A percentile compares a stretch with the other conserved stretches of the same genome.
Conservation (phyloP, 1,140 invertebrate genomes). For the Drosophila biarmipes region DNA sequence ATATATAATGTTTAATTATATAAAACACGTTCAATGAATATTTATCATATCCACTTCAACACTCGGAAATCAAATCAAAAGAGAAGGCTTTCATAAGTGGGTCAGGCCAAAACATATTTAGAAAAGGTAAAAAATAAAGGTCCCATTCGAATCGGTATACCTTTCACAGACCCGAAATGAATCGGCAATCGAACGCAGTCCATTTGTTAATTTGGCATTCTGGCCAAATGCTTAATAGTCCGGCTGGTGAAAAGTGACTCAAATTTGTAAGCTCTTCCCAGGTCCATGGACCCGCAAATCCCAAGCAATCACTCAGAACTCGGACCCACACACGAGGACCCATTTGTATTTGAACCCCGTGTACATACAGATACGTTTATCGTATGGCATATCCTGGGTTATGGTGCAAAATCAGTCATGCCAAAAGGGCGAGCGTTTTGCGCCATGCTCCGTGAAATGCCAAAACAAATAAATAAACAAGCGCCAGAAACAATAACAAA, state of each 20-base stretch:
- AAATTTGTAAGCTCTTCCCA: slow-evolving; percentile 68
- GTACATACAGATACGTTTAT: slow-evolving; percentile 6
- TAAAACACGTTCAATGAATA: too few relatives aligned
- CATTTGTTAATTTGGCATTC: slow-evolving; percentile 38
- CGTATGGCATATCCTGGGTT: slow-evolving; percentile 10
- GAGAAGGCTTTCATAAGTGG: too few relatives aligned
- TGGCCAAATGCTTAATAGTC: slow-evolving; percentile 24
- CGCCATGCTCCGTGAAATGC: slow-evolving; percentile 65
- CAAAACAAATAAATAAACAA: slow-evolving; percentile 78
- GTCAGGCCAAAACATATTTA: not conserved
- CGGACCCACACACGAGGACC: slow-evolving; percentile 13
- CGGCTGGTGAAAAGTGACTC: slow-evolving; percentile 65
- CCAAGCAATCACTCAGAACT: slow-evolving; percentile 64
- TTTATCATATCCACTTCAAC: too few relatives aligned
- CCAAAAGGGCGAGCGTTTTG: slow-evolving; percentile 66
- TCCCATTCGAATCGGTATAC: not conserved
- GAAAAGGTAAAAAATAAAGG: not conserved
- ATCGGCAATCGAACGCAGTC: slow-evolving; percentile 21
- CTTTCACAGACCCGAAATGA: slow-evolving; percentile 6
- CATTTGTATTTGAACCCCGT: slow-evolving; percentile 8
- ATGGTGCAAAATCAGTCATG: slow-evolving; percentile 76
- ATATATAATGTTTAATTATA: too few relatives aligned
- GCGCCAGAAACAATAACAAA: slow-evolving; percentile 58
- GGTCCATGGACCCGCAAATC: slow-evolving; percentile 53
- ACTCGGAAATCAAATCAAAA: too few relatives aligned